Evolutionary conservation across 2,888 invertebrate species (phyloP).

Genomic region (Suillia variegata): DNA sequence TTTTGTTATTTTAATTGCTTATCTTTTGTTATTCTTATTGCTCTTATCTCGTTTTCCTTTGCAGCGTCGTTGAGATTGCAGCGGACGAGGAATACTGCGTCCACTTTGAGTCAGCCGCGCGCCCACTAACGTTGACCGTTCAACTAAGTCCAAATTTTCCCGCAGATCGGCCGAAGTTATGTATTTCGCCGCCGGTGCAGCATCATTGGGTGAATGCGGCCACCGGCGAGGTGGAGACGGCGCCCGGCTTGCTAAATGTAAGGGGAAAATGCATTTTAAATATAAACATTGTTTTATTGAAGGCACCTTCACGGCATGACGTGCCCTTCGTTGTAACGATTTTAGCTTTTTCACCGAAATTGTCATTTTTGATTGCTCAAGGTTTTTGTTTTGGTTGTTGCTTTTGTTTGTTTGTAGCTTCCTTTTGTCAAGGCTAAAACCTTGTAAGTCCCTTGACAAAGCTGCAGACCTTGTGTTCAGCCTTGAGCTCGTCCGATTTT

Average conservation of each 20-base stretch:
- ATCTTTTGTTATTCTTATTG: too few species aligned
- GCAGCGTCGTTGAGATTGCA: slow-evolving; percentile 72
- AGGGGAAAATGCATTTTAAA: too few species aligned
- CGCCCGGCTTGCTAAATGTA: slow-evolving; percentile 78
- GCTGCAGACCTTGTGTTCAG: too few species aligned
- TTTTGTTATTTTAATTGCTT: not conserved
- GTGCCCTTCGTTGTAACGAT: slow-evolving; percentile 24
- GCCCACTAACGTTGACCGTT: slow-evolving; percentile 71
- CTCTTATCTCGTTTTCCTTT: too few species aligned
- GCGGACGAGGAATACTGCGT: slow-evolving; percentile 76
- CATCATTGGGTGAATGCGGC: slow-evolving; percentile 76
- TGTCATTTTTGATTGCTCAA: not conserved
- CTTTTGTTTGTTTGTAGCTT: too few species aligned
- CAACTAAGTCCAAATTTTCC: slow-evolving; percentile 75
- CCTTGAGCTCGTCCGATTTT: too few species aligned
- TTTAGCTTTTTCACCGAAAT: too few species aligned
- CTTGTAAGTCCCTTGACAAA: too few species aligned
- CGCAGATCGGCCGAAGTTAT: slow-evolving; percentile 73
- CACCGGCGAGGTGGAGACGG: slow-evolving; percentile 72
- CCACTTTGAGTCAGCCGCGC: slow-evolving; percentile 70
- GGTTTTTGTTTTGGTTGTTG: not conserved
- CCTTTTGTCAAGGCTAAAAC: slow-evolving; percentile 6
- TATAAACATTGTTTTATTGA: not conserved
- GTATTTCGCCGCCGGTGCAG: slow-evolving; percentile 69
- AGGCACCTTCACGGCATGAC: slow-evolving; percentile 11